Conservation (phyloP, 37 sponge, comb jelly and placozoan genomes). For the Crambe crambe region DNA sequence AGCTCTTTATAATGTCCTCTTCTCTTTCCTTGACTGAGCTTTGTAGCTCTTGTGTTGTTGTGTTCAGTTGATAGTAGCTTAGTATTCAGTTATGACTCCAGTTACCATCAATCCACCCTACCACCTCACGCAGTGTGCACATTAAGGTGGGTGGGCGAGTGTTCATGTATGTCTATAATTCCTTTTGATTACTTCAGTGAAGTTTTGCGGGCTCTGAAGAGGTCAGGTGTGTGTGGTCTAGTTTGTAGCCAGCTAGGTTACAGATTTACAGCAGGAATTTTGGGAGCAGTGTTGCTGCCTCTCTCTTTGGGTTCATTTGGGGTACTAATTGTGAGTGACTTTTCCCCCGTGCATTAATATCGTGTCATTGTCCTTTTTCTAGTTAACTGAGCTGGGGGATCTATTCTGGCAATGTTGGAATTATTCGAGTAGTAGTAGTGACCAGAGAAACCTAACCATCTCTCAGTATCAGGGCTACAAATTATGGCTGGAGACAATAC, state of each 20-base stretch:
- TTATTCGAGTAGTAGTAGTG: background rate
- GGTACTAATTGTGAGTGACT: constrained; percentile 4
- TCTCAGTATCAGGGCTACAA: background rate
- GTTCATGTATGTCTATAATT: background rate
- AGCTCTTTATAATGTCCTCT: background rate
- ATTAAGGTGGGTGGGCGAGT: background rate
- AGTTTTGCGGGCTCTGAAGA: background rate
- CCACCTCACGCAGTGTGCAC: background rate
- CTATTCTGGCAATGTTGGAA: constrained; percentile 41
- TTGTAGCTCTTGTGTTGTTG: background rate
- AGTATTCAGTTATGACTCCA: background rate
- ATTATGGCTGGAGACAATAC: too few species aligned
- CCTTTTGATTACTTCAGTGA: background rate
- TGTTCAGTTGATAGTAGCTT: background rate
- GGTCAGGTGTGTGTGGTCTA: background rate
- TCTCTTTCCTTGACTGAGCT: constrained; percentile 7
- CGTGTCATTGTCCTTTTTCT: too few species aligned
- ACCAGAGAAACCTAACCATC: background rate
- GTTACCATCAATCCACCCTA: background rate
- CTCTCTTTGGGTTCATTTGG: background rate
- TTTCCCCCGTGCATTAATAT: background rate
- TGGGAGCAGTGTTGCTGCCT: background rate
- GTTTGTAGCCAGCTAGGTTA: background rate
- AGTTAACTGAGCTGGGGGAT: constrained; percentile 37
- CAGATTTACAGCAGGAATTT: background rate